phyloP scores from a whole-genome alignment of 2,888 invertebrate genomes.

The Deroplatys truncata region DNA sequence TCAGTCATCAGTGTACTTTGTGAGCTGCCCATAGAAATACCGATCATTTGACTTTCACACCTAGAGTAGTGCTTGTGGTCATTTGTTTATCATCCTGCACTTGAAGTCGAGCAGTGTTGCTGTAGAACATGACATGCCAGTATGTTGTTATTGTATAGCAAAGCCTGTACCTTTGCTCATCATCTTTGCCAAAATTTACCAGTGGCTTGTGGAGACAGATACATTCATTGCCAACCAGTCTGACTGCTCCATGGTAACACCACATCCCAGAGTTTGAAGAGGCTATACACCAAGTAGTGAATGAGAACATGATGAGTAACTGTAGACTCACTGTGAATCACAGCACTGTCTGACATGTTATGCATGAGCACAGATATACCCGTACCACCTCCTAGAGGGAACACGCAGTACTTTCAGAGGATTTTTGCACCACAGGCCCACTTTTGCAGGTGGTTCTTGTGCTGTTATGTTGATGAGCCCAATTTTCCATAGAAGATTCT shows the following conservation, averaged over 20 bases:
- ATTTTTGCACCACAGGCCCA: neutral
- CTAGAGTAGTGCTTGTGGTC: too few relatives aligned
- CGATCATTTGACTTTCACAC: neutral
- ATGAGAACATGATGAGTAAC: too few relatives aligned
- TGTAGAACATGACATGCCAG: too few relatives aligned
- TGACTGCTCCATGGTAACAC: neutral
- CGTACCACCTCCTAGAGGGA: neutral
- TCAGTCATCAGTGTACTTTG: neutral
- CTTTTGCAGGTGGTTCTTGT: constrained; percentile 12
- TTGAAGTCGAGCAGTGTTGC: neutral
- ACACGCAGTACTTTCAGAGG: neutral
- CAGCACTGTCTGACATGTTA: neutral
- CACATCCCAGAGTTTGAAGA: neutral
- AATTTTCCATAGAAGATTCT: neutral
- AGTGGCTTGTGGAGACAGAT: neutral
- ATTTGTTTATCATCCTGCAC: neutral
- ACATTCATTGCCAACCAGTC: neutral
- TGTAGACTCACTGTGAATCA: neutral
- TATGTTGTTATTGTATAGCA: too few relatives aligned
- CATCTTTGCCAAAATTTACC: too few relatives aligned
- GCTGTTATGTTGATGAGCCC: neutral
- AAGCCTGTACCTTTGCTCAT: too few relatives aligned
- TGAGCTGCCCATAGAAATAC: neutral
- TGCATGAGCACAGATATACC: neutral
- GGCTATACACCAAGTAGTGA: neutral